These are phyloP conservation scores for Drosophila quasianomalipes DNA, from an alignment of 2,888 invertebrate species.

Conservation along the genomic window DNA sequence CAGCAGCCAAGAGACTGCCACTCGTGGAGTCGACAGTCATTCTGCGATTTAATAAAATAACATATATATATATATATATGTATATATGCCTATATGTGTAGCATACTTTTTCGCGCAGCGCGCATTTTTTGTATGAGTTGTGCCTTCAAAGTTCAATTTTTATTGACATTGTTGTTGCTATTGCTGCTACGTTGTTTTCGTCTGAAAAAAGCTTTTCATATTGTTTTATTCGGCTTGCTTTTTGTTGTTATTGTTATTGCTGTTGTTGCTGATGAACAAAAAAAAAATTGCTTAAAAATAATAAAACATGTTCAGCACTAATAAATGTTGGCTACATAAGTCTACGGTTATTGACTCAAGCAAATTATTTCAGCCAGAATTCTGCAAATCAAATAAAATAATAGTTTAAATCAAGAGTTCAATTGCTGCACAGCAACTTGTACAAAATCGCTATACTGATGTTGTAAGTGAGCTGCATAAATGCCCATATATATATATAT, in stretches of 20 bases:
- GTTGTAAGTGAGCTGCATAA: not conserved
- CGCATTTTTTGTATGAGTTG: slow-evolving; percentile 51
- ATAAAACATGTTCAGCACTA: slow-evolving; percentile 18
- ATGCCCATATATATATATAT: not conserved
- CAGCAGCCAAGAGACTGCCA: slow-evolving; percentile 43
- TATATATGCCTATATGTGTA: slow-evolving; percentile 31
- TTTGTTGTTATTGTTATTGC: slow-evolving; percentile 5
- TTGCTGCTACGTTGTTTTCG: slow-evolving; percentile 16
- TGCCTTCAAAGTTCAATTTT: slow-evolving; percentile 55
- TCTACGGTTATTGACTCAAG: not conserved
- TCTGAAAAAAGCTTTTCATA: slow-evolving; percentile 42
- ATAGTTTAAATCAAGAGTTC: not conserved
- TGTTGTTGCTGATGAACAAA: slow-evolving; percentile 8
- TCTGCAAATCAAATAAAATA: not conserved
- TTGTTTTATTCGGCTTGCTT: slow-evolving; percentile 34
- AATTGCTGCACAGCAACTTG: not conserved
- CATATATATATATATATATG: not conserved
- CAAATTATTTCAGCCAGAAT: not conserved
- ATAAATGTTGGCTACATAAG: not conserved
- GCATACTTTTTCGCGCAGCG: slow-evolving; percentile 68
- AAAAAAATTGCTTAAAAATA: slow-evolving; percentile 16
- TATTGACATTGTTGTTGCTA: slow-evolving; percentile 50
- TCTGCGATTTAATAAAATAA: slow-evolving; percentile 40
- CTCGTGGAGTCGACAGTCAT: slow-evolving; percentile 29
- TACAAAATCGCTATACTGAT: not conserved